Base-by-base conservation (phyloP, 2,888 invertebrate genomes). In the Crioceris asparagi region DNA sequence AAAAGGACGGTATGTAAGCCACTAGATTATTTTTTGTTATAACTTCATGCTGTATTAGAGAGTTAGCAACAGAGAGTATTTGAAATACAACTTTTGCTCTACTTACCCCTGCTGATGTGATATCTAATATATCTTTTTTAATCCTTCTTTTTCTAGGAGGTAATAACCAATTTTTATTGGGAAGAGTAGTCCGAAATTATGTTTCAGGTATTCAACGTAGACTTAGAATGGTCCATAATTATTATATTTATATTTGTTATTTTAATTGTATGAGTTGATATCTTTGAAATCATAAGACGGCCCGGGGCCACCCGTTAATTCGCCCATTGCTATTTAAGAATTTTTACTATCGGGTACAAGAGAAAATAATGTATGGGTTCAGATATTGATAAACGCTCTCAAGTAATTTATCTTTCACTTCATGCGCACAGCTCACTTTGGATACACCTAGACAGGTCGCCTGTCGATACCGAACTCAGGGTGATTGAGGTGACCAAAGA, bases 101-200 rank as follows among this genome's bases (percentile, higher is more conserved):
- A 21, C 12, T 23, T 6, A 25, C 12, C 25, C 33, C 33, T 23
- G 23, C 33, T 11, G 23, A 4, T 6, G 3, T 21, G 2, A 33
- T 33, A 10, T 33, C 33, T 11, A 33, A 10, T 4, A 23, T 23
- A 10, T 25, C 23, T 6, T 33, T 12, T 33, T 23, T 3, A 33
- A 21, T 23, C 2, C 10, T 2, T 23, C 14, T 18, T 14, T 2
- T 18, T 7, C 3, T 4, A 27, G 5, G 14, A 27, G 12, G 11
- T 27, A 35, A 26, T n/a, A 35, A 16, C 35, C 35, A 6, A 35
- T 27, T 35, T 27, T 16, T 17, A 35, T 35, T 2, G 27, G 35
- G 11, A 35, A 35, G 10, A 35, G 17, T 17, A 26, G 26, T 4
- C 35, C 35, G 11, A 35, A 17, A 17, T 27, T 35, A 5, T 35